Evolutionary conservation across 2,888 invertebrate genomes (phyloP).

Genomic region (Muscina levida): DNA sequence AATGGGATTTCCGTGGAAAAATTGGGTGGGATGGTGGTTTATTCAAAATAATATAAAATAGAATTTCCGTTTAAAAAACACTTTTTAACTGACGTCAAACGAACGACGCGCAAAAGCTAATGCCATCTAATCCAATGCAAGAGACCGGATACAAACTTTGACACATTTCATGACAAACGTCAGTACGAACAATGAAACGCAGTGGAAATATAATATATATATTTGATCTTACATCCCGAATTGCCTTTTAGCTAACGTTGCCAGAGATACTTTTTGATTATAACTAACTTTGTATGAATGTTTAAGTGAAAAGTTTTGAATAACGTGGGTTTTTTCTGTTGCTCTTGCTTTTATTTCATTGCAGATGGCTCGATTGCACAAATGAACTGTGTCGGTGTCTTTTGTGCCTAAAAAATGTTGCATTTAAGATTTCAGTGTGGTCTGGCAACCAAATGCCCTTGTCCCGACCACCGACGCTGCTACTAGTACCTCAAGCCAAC

Average conservation of each 20-base stretch:
- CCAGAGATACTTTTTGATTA: too few relatives aligned
- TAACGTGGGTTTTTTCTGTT: not conserved
- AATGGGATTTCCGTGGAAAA: slow-evolving; percentile 12
- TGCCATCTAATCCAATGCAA: not conserved
- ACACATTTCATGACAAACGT: not conserved
- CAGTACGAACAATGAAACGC: not conserved
- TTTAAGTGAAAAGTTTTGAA: too few relatives aligned
- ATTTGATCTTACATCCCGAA: too few relatives aligned
- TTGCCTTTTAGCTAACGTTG: too few relatives aligned
- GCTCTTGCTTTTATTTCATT: not conserved
- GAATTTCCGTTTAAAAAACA: slow-evolving; percentile 18
- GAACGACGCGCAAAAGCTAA: not conserved
- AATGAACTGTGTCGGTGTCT: not conserved
- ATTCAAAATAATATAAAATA: slow-evolving; percentile 8
- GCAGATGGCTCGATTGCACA: not conserved
- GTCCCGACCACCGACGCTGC: not conserved
- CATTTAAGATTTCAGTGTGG: not conserved
- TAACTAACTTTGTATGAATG: too few relatives aligned
- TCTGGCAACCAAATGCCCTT: not conserved
- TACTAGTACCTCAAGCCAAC: not conserved
- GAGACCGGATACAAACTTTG: not conserved
- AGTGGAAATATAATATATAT: not conserved
- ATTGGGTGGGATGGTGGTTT: too few relatives aligned
- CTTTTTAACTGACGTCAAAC: not conserved
- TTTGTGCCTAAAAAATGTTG: not conserved